A percentile compares a stretch with the other conserved stretches of the same genome.
Evolutionary conservation across 2,797 vertebrate genomes (phyloP).

Genomic region (Neostethus bicornis): DNA sequence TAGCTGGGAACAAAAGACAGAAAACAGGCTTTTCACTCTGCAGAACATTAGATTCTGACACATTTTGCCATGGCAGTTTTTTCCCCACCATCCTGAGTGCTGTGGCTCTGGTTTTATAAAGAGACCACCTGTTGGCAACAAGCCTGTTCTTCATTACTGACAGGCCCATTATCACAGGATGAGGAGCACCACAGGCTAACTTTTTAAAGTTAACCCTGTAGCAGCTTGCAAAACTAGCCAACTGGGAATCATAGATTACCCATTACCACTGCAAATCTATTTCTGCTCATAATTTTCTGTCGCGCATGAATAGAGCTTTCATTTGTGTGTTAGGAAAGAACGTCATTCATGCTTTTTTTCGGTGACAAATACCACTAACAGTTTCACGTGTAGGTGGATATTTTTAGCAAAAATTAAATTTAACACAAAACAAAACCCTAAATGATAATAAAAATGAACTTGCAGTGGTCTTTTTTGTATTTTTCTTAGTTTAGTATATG

Average conservation of each 20-base stretch:
- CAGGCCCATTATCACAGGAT: conserved; percentile 81
- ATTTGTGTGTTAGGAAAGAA: conserved; percentile 29
- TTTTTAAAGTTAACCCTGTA: conserved; percentile 83
- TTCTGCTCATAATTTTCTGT: conserved; percentile 52
- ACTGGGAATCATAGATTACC: conserved; percentile 51
- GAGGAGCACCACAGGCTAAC: conserved; percentile 79
- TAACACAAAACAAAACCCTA: conserved; percentile 24
- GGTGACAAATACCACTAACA: conserved; percentile 56
- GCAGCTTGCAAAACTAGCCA: conserved; percentile 63
- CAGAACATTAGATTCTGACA: conserved; percentile 99
- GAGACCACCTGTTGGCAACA: conserved; percentile 99
- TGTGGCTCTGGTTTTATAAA: conserved; percentile 94
- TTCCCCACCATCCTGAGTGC: conserved; percentile 85
- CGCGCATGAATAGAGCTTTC: conserved; percentile 54
- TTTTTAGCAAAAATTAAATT: conserved; percentile 38
- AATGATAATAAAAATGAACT: conserved; percentile 35
- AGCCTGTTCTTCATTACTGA: conserved; percentile 85
- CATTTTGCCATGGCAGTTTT: conserved; percentile 88
- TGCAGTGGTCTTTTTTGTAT: conserved; percentile 30
- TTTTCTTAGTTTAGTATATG: conserved; percentile 19
- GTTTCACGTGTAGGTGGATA: conserved; percentile 37
- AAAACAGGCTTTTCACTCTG: conserved; percentile 99
- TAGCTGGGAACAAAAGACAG: conserved; percentile 96
- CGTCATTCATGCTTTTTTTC: conserved; percentile 56
- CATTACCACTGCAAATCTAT: conserved; percentile 38